phyloP scores from a whole-genome alignment of 2,113 vertebrate genomes.

The Oreochromis spilurus region DNA sequence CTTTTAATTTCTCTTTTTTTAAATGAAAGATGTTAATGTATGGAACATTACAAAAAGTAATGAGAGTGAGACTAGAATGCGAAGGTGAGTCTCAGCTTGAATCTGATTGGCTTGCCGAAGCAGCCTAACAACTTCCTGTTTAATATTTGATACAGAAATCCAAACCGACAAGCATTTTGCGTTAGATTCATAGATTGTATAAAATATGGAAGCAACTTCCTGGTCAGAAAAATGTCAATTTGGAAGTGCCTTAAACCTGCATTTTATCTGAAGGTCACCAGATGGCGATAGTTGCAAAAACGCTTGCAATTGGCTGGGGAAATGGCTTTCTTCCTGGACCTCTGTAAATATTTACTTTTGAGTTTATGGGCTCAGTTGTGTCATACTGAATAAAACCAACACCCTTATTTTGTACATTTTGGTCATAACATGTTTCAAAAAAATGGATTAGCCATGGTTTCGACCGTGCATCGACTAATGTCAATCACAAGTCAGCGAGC shows the following conservation, averaged over 20 bases:
- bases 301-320: neutral
- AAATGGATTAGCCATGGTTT: neutral
- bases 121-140: neutral
- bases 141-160: neutral
- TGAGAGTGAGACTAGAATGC: neutral
- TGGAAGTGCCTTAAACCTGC: neutral
- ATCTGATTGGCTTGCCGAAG: neutral
- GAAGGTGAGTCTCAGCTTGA: neutral
- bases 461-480: neutral
- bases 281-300: neutral
- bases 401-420: neutral
- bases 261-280: neutral
- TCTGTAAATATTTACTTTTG: neutral
- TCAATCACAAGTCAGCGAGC: neutral
- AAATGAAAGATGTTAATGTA: neutral
- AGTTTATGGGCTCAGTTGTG: neutral
- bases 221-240: neutral
- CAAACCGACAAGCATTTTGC: neutral
- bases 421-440: neutral
- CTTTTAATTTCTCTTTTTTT: neutral
- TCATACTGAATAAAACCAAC: neutral
- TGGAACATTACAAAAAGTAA: neutral
- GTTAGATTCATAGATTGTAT: neutral
- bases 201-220: neutral
- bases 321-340: neutral